Conservation (phyloP, 2,888 invertebrate species). For the Apotomis turbidana region DNA sequence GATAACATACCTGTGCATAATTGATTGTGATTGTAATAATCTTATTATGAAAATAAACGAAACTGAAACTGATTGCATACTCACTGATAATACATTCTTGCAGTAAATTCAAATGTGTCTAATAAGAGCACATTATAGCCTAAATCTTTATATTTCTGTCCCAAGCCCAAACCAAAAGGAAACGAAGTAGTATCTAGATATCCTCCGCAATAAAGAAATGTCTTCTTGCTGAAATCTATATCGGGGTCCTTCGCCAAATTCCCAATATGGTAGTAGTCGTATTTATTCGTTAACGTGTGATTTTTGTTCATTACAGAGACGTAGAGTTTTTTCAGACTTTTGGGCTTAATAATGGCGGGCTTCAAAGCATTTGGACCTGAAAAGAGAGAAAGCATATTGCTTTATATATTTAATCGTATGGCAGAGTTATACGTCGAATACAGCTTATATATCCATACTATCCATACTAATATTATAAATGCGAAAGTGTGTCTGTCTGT, state of each 20-base stretch:
- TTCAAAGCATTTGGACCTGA: constrained; percentile 44
- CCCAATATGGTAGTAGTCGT: constrained; percentile 63
- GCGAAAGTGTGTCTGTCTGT: too few relatives aligned
- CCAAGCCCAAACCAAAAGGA: constrained; percentile 50
- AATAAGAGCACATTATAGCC: constrained; percentile 64
- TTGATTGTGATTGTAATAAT: too few relatives aligned
- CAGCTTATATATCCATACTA: too few relatives aligned
- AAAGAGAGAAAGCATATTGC: not conserved
- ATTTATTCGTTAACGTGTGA: constrained; percentile 42
- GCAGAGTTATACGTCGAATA: too few relatives aligned
- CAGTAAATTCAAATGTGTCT: constrained; percentile 61
- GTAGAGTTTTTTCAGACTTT: constrained; percentile 22
- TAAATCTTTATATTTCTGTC: constrained; percentile 53
- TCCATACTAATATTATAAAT: too few relatives aligned
- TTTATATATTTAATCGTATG: too few relatives aligned
- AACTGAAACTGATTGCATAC: constrained; percentile 45
- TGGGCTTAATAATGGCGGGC: constrained; percentile 35
- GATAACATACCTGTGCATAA: too few relatives aligned
- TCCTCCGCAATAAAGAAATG: constrained; percentile 64
- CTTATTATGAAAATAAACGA: too few relatives aligned
- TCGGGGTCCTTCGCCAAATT: constrained; percentile 55
- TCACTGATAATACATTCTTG: constrained; percentile 66
- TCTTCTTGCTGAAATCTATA: constrained; percentile 58
- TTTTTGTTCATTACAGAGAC: constrained; percentile 10
- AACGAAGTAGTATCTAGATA: constrained; percentile 62